Percentiles rank a stretch among this genome's conserved stretches.
Evolutionary conservation across 2,113 vertebrate species (phyloP).

Genomic region (Morone chrysops): DNA sequence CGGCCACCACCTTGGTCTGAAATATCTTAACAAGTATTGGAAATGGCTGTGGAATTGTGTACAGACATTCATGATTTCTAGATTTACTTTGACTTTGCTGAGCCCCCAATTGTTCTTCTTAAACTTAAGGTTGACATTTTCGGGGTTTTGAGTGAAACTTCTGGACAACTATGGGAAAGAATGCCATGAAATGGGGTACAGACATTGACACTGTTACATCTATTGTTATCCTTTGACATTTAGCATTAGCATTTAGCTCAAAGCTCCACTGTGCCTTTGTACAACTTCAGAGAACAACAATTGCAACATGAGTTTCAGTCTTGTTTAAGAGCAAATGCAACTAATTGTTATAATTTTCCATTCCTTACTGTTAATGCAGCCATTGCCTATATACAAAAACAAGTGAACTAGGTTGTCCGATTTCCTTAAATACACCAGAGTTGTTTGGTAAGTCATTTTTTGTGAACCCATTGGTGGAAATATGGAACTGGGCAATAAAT

Average conservation of each 20-base stretch:
- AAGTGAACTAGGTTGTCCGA: neutral
- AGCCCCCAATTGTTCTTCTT: neutral
- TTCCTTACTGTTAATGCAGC: neutral
- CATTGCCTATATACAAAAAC: neutral
- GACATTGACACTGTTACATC: neutral
- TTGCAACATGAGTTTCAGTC: no score
- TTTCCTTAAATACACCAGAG: neutral
- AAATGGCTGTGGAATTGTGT: no score
- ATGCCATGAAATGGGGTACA: neutral
- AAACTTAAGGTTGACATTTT: no score
- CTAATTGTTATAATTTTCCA: neutral
- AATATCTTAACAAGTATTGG: neutral
- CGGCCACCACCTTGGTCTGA: no score
- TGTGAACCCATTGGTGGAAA: constrained; percentile 3
- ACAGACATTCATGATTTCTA: neutral
- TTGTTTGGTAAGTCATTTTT: neutral
- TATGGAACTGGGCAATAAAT: constrained; percentile 5
- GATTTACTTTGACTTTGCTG: neutral
- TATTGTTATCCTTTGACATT: no score
- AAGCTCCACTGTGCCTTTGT: neutral
- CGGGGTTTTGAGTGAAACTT: neutral
- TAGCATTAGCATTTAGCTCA: neutral
- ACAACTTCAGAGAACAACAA: neutral
- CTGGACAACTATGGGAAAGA: neutral
- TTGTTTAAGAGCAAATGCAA: neutral